These are phyloP conservation scores for Anoncus sp. DNA, from an alignment of 2,888 invertebrate species.

Conservation along the genomic window DNA sequence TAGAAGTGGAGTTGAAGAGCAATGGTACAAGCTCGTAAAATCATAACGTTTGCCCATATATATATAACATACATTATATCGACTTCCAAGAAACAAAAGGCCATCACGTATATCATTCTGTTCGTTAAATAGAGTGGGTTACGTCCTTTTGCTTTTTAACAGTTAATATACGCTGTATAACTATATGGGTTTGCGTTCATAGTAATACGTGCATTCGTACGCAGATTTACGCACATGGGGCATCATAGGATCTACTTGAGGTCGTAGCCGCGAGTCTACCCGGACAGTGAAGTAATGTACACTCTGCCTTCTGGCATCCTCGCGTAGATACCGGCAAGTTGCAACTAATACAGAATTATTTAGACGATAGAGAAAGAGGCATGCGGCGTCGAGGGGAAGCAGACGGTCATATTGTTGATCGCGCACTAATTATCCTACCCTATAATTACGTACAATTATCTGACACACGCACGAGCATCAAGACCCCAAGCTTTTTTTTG, in stretches of 20 bases:
- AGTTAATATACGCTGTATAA: background rate
- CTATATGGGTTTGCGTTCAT: background rate
- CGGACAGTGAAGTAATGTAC: conserved; percentile 33
- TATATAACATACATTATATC: background rate
- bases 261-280: conserved; percentile 8
- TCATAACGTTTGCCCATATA: conserved; percentile 8
- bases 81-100: background rate
- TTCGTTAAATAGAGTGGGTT: background rate
- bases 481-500: conserved; percentile 35
- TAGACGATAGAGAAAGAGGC: conserved; percentile 4
- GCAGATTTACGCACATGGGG: background rate
- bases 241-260: background rate
- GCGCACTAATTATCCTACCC: conserved; percentile 79
- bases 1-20: conserved; percentile 15
- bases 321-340: conserved; percentile 24
- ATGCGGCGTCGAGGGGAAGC: conserved; percentile 30
- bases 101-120: background rate
- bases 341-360: conserved; percentile 8
- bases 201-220: conserved; percentile 2
- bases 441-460: conserved; percentile 81
- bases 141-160: background rate
- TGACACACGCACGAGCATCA: conserved; percentile 78
- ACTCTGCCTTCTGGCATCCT: conserved; percentile 15
- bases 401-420: conserved; percentile 80
- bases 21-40: conserved; percentile 13